Conservation (phyloP, 1,140 invertebrate genomes). For the Stenopsyche tienmushanensis region DNA sequence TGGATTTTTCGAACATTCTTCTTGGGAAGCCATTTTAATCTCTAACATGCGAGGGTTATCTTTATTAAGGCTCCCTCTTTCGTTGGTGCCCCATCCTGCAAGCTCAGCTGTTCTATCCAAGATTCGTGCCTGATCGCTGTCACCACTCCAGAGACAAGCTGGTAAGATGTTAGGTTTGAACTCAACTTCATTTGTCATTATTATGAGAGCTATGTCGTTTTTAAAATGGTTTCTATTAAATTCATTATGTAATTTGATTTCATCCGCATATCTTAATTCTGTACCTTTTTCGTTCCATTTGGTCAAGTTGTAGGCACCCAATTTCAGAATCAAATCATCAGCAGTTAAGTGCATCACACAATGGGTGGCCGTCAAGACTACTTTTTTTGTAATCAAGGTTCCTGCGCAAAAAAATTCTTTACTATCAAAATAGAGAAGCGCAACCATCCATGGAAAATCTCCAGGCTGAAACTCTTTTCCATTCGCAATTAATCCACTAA, state of each 20-base stretch:
- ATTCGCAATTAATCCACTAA: no score
- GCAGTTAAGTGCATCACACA: neutral
- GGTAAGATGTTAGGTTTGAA: constrained; percentile 44
- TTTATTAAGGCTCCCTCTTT: constrained; percentile 50
- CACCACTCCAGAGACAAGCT: constrained; percentile 50
- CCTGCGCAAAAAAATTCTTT: constrained; percentile 50
- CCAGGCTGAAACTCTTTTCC: constrained; percentile 46
- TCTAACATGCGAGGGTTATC: constrained; percentile 55
- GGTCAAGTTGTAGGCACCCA: constrained; percentile 46
- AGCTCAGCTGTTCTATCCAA: constrained; percentile 50
- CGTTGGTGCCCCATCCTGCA: constrained; percentile 62
- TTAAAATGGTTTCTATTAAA: constrained; percentile 43
- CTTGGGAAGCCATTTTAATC: constrained; percentile 59
- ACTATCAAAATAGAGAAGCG: constrained; percentile 47
- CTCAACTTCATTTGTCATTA: constrained; percentile 14
- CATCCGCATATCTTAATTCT: constrained; percentile 41
- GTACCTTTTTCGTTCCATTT: constrained; percentile 44
- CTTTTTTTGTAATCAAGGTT: constrained; percentile 43
- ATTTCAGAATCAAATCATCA: constrained; percentile 43
- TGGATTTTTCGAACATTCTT: constrained; percentile 58
- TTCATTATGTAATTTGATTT: constrained; percentile 52
- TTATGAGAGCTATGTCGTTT: constrained; percentile 36
- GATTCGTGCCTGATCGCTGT: constrained; percentile 45
- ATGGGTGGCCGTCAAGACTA: constrained; percentile 41
- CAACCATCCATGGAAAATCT: constrained; percentile 59